phyloP scores from a whole-genome alignment of 2,888 invertebrate species.

The Hedychridium roseum region DNA sequence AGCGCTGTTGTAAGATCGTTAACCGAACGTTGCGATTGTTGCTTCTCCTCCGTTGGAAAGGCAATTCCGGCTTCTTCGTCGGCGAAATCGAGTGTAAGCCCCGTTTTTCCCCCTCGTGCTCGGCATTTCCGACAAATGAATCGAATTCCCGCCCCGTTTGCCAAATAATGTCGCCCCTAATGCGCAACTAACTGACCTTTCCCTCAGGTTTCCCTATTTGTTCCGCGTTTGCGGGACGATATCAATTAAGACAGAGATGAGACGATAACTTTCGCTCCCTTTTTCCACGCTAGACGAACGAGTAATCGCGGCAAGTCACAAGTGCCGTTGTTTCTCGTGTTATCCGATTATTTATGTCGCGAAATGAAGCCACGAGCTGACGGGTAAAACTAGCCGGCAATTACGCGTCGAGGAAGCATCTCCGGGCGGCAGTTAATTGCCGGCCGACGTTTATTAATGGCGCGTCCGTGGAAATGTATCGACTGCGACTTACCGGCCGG shows the following conservation, averaged over 20 bases:
- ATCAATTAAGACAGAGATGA: no score
- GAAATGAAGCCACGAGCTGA: not conserved
- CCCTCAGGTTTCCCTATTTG: not conserved
- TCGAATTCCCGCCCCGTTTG: not conserved
- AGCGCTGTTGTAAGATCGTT: slow-evolving; percentile 42
- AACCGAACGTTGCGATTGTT: slow-evolving; percentile 36
- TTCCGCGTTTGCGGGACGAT: not conserved
- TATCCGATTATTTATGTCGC: not conserved
- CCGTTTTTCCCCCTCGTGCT: not conserved
- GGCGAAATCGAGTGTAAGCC: slow-evolving; percentile 10
- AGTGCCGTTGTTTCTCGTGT: no score
- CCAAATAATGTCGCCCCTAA: no score
- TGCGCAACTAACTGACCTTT: no score
- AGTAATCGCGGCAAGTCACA: no score
- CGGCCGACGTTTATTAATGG: slow-evolving; percentile 23
- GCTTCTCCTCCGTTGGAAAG: slow-evolving; percentile 13
- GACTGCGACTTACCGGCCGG: not conserved
- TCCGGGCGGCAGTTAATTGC: not conserved
- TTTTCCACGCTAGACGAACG: no score
- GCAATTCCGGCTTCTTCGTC: no score
- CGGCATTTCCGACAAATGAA: not conserved
- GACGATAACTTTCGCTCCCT: no score
- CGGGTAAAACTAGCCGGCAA: not conserved
- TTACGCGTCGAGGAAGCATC: slow-evolving; percentile 10
- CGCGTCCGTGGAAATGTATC: slow-evolving; percentile 3